Percentiles rank a stretch among this genome's conserved stretches.
These are phyloP conservation scores for Gymnoscopelus braueri DNA, from an alignment of 2,797 vertebrate species.

Conservation along the genomic window DNA sequence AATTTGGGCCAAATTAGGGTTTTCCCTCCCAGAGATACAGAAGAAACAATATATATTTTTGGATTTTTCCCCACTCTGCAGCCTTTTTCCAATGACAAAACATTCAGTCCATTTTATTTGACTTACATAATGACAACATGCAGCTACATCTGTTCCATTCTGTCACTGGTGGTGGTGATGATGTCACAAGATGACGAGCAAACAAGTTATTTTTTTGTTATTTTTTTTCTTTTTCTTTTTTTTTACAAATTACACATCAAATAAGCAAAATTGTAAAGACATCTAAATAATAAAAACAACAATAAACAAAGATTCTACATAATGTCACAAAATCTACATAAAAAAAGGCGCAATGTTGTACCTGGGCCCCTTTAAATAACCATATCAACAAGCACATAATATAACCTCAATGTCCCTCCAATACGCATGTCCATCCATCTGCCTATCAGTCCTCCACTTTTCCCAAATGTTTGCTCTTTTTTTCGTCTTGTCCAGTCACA, in stretches of 20 bases:
- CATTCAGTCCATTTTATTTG: constrained; percentile 43
- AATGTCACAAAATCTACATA: constrained; percentile 85
- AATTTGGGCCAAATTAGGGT: constrained; percentile 56
- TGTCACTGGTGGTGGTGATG: constrained; percentile 47
- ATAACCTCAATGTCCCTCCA: constrained; percentile 58
- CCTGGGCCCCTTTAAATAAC: constrained; percentile 77
- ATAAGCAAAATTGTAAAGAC: constrained; percentile 66
- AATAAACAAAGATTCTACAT: constrained; percentile 79
- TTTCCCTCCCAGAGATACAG: constrained; percentile 54
- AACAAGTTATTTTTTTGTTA: constrained; percentile 61
- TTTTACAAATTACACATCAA: constrained; percentile 67
- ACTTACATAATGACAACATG: constrained; percentile 56
- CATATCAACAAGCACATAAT: constrained; percentile 70
- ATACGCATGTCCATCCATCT: constrained; percentile 31
- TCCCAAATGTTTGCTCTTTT: constrained; percentile 43
- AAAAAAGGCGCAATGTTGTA: constrained; percentile 77
- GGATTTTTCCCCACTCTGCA: constrained; percentile 11
- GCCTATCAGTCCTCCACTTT: constrained; percentile 42
- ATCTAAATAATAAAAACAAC: constrained; percentile 78
- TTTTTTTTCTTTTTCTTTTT: constrained; percentile 48
- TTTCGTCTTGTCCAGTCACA: constrained; percentile 52
- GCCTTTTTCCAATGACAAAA: constrained; percentile 40
- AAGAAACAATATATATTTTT: constrained; percentile 59
- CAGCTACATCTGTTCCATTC: constrained; percentile 44
- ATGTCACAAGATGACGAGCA: constrained; percentile 61